phyloP scores from a whole-genome alignment of 2,888 invertebrate genomes.

The Ectemnius lituratus region DNA sequence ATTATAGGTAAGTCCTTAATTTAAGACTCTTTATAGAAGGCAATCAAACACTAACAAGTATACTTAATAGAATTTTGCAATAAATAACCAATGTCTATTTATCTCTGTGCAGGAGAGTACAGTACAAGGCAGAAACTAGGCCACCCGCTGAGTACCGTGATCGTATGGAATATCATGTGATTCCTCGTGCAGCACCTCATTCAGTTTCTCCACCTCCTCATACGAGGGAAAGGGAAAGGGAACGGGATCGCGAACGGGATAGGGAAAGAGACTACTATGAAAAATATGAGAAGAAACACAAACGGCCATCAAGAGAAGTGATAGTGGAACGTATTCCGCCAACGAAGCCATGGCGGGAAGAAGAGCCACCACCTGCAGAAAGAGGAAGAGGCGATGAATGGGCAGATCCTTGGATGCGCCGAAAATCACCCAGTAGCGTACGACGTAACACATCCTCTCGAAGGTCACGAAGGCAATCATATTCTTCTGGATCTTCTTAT shows the following conservation, averaged over 20 bases:
- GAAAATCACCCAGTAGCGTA: slow-evolving; percentile 81
- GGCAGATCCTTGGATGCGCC: slow-evolving; percentile 96
- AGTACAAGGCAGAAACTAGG: slow-evolving; percentile 73
- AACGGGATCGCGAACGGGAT: slow-evolving; percentile 70
- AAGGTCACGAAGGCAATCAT: slow-evolving; percentile 81
- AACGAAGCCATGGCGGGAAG: slow-evolving; percentile 75
- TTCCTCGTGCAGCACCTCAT: slow-evolving; percentile 70
- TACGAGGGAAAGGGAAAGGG: slow-evolving; percentile 68
- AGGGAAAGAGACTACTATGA: slow-evolving; percentile 75
- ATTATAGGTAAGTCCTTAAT: slow-evolving; percentile 69
- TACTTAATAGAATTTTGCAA: not conserved
- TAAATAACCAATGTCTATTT: not conserved
- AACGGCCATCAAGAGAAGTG: slow-evolving; percentile 85
- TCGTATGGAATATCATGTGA: slow-evolving; percentile 72
- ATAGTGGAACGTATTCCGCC: slow-evolving; percentile 85
- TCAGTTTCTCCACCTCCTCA: slow-evolving; percentile 75
- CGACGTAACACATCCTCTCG: slow-evolving; percentile 70
- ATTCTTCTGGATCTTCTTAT: slow-evolving; percentile 86
- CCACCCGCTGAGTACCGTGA: slow-evolving; percentile 73
- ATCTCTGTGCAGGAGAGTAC: slow-evolving; percentile 67
- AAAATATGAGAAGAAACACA: slow-evolving; percentile 76
- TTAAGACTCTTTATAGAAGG: not conserved
- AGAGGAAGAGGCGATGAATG: slow-evolving; percentile 89
- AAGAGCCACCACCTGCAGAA: slow-evolving; percentile 71
- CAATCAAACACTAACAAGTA: not conserved